Conservation (phyloP, 2,113 vertebrate genomes). For the Sebastes fasciatus region DNA sequence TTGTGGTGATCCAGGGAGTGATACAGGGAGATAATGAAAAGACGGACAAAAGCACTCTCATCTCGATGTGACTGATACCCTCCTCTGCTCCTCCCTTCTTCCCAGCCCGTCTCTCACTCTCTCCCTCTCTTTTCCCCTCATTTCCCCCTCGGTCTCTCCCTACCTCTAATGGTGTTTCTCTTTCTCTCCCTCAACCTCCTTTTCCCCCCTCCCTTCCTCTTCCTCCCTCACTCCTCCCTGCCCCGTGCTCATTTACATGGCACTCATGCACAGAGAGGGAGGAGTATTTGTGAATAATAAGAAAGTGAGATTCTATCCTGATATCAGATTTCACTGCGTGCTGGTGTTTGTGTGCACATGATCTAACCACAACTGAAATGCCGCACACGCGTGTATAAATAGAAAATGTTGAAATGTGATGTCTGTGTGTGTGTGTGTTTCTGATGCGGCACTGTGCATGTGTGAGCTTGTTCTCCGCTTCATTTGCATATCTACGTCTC, state of each 20-base stretch:
- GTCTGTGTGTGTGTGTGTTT: slow-evolving; percentile 79
- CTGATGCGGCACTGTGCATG: slow-evolving; percentile 84
- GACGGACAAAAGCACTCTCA: slow-evolving; percentile 88
- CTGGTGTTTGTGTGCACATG: slow-evolving; percentile 64
- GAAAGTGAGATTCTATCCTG: slow-evolving; percentile 75
- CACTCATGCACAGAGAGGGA: slow-evolving; percentile 82
- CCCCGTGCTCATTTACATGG: slow-evolving; percentile 86
- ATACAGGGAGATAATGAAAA: slow-evolving; percentile 89
- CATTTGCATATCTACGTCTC: slow-evolving; percentile 86
- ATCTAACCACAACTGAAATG: slow-evolving; percentile 66
- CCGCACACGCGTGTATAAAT: slow-evolving; percentile 70
- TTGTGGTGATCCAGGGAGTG: slow-evolving; percentile 87
- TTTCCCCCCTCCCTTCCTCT: slow-evolving; percentile 28
- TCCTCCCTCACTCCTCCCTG: slow-evolving; percentile 52
- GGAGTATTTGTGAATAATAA: slow-evolving; percentile 85
- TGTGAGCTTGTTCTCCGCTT: slow-evolving; percentile 94
- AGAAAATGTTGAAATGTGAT: slow-evolving; percentile 74
- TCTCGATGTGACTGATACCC: slow-evolving; percentile 85
- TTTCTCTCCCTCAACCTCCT: slow-evolving; percentile 61
- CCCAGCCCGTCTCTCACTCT: slow-evolving; percentile 54
- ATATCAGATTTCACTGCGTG: slow-evolving; percentile 70
- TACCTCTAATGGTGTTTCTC: slow-evolving; percentile 75
- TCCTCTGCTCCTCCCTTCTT: slow-evolving; percentile 65
- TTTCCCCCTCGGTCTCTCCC: slow-evolving; percentile 69
- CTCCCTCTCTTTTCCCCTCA: slow-evolving; percentile 60